Evolutionary conservation across 1,140 invertebrate species (phyloP).

Genomic region (Drosophila littoralis): DNA sequence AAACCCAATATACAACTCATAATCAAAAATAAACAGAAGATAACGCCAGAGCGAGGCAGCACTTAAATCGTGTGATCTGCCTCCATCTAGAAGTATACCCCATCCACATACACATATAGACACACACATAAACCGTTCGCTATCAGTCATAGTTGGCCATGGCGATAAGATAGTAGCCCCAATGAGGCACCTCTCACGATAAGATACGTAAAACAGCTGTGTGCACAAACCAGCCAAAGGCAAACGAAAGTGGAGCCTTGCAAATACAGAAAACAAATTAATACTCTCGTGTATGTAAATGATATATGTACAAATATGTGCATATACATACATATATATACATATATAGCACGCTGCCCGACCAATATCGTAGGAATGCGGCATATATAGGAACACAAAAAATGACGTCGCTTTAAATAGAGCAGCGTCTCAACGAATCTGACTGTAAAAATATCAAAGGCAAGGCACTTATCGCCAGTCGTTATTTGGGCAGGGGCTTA

Average conservation of each 20-base stretch:
- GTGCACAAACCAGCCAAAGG: constrained; percentile 35
- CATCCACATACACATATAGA: constrained; percentile 5
- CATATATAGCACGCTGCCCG: not conserved
- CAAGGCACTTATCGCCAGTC: constrained; percentile 11
- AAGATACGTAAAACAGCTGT: constrained; percentile 56
- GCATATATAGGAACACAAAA: constrained; percentile 14
- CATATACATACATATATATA: not conserved
- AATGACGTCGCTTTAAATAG: constrained; percentile 32
- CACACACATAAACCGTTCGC: constrained; percentile 10
- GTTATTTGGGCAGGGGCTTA: not conserved
- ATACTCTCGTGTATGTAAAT: constrained; percentile 5
- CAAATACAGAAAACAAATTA: constrained; percentile 18
- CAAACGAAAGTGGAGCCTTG: constrained; percentile 39
- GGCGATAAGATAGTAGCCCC: constrained; percentile 37
- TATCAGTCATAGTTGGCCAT: constrained; percentile 44
- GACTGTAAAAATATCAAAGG: not conserved
- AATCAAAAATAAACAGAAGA: constrained; percentile 51
- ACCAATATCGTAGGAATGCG: constrained; percentile 27
- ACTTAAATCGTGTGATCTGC: constrained; percentile 36
- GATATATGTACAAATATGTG: too few species aligned
- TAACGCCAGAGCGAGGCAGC: constrained; percentile 13
- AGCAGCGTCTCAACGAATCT: not conserved
- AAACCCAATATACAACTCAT: constrained; percentile 20
- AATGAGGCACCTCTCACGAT: constrained; percentile 38
- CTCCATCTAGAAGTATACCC: constrained; percentile 12